Evolutionary conservation across 2,888 invertebrate species (phyloP), one percentile per base, ranked within the genome.

Genomic region (Bembecia ichneumoniformis): DNA sequence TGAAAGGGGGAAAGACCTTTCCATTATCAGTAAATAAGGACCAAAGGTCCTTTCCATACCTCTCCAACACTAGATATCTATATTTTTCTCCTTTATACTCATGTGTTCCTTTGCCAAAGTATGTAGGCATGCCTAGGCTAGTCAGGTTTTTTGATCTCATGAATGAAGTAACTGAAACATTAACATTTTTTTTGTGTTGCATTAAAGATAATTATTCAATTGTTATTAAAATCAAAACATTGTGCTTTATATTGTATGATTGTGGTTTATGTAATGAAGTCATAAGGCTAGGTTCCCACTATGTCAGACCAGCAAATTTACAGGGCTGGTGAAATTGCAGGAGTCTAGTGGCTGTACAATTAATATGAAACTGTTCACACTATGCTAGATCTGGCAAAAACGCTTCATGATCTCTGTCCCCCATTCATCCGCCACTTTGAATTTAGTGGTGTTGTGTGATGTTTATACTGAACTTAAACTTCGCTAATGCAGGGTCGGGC

Each of bases 61-160:
- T 91, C 52, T 97, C 95, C 89, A 99, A 94, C 0, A 95, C 93
- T 55, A 95, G 78, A 77, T 97, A 99, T 43, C 99, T 89, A 75
- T 96, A 97, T 64, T 94, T 94, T 50, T 91, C 89, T 0, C 89
- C 90, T 51, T 93, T 92, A 64, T 87, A 89, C 17, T 92, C 92
- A 65, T 95, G 94, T 2, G 94, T 92, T 0, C 99, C 99, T 54
- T 92, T 93, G 3, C 94, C 95, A 53, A 94, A 83, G 69, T 92
- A 96, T 43, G 89, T 82, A 0, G 98, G 97, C 91, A 98, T 94
- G 7, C 97, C 97, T 3, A 98, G 80, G 35, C 88, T 88, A 51
- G 91, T 84, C 16, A 96, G 64, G 56, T 92, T 93, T 50, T 91
- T 91, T 35, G 86, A 72, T 57, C 90, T 89, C 74, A 89, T 91